Evolutionary conservation across 2,797 vertebrate species (phyloP).

Genomic region (Threskiornis aethiopicus): DNA sequence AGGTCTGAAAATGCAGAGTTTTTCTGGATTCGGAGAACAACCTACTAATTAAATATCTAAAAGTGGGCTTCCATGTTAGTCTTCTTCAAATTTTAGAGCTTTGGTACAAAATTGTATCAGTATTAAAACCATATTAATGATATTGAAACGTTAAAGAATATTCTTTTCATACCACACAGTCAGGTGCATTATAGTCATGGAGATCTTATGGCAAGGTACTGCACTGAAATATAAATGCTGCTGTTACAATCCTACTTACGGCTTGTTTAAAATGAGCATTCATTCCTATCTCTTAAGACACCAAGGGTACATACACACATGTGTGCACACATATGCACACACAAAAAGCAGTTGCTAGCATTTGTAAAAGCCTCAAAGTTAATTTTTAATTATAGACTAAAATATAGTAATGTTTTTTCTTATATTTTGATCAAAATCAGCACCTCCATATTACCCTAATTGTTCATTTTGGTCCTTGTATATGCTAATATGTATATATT

Average conservation of each 20-base stretch:
- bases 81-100: neutral
- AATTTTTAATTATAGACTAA: neutral
- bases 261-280: neutral
- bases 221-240: neutral
- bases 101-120: neutral
- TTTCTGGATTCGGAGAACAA: neutral
- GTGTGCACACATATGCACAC: fast-evolving
- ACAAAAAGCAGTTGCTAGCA: neutral
- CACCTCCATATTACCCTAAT: neutral
- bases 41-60: neutral
- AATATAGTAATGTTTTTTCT: neutral
- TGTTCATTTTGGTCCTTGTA: neutral
- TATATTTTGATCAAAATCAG: neutral
- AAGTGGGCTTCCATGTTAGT: neutral
- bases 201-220: neutral
- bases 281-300: neutral
- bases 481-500: neutral
- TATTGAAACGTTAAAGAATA: neutral
- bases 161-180: neutral
- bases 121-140: neutral
- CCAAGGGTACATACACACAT: neutral
- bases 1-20: neutral
- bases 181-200: neutral
- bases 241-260: neutral
- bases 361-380: neutral